Base-by-base conservation (phyloP, 2,113 vertebrate genomes). In the Malurus melanocephalus region DNA sequence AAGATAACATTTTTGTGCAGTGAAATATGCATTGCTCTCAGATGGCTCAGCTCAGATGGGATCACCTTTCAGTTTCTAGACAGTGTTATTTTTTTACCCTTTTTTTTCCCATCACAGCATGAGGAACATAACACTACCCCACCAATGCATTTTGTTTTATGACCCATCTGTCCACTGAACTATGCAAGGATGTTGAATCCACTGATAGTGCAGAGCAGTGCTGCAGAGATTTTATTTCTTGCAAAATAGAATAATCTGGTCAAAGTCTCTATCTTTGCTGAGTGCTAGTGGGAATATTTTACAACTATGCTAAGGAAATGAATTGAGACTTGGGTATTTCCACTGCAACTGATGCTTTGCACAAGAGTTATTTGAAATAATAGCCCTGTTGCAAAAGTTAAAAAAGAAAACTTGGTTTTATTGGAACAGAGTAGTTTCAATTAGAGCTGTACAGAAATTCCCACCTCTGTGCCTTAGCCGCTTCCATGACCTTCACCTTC, bases 21-120 rank as follows among this genome's bases (percentile, higher is more conserved):
- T 93, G 83, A 93, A 93, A 93, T 91, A 79, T 75, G 46, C 9
- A 2, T 28, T 57, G 19, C 21, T 93, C 19, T 88, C 81, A 10
- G 4, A 80, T 89, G 64, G 62, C 59, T 82, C 60, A 71, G 57
- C 62, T 90, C 4, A 0, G 28, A 61, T 61, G 51, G 74, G 38
- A 89, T 87, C 75, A 88, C 90, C 66, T 93, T 91, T 89, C 90
- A 71, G 35, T 80, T 89, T 91, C 77, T 73, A 90, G 62, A 65
- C 57, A 86, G n/a, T 33, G 15, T 27, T 60, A 18, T 21, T 43
- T 82, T 60, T 53, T 73, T 49, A 3, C 14, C 7, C 3, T 16
- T 53, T 52, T 88, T 80, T 72, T 52, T 8, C 23, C 49, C 59
- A 62, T 19, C 61, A 32, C 69, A 53, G 43, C 38, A 13, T 45